Evolutionary conservation across 2,888 invertebrate genomes (phyloP), one percentile per base, ranked within the genome.

Genomic region (Gandaritis pyraliata): DNA sequence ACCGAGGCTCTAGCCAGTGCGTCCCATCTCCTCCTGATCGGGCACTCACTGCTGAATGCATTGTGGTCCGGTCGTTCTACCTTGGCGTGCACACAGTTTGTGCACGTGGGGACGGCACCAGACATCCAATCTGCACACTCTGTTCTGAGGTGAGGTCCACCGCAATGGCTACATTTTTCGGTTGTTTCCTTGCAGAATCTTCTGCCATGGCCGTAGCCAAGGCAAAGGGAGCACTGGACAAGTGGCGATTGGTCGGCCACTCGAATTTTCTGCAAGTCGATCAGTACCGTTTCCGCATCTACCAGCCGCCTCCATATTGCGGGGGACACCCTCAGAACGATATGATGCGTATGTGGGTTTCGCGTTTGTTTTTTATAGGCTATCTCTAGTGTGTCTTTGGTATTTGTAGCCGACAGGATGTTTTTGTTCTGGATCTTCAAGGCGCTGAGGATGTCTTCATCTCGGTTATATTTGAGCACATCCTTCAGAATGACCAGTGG

Each of bases 131-230:
- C 36, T 8, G 36, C 36, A 10, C 36, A 36, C 2, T 36, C 36
- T 36, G 36, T 11, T 11, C 1, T 36, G 10, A 36, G 11, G 47
- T 72, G 71, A 0, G 63, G 56, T 0, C 65, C 72, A 0, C 67
- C 70, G 47, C 70, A 72, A 58, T 72, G 68, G 45, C 68, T 58
- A 53, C 72, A 72, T 6, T 33, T 10, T 6, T 65, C 66, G 2
- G 10, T 46, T 3, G 46, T 2, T 7, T 69, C 66, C 0, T 23
- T 61, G 51, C 72, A 72, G 43, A 36, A 36, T 10, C 36, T 7
- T 11, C 36, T 7, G 8, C 58, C 39, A 18, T 71, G 70, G 0
- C 71, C 69, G 8, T 59, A 71, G 0, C 64, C 69, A 15, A 70
- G 50, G 51, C 73, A 73, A 2, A 30, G 36, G 1, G 67, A 57